Base-by-base conservation (phyloP, 2,888 invertebrate species). In the Dryobotodes eremita region DNA sequence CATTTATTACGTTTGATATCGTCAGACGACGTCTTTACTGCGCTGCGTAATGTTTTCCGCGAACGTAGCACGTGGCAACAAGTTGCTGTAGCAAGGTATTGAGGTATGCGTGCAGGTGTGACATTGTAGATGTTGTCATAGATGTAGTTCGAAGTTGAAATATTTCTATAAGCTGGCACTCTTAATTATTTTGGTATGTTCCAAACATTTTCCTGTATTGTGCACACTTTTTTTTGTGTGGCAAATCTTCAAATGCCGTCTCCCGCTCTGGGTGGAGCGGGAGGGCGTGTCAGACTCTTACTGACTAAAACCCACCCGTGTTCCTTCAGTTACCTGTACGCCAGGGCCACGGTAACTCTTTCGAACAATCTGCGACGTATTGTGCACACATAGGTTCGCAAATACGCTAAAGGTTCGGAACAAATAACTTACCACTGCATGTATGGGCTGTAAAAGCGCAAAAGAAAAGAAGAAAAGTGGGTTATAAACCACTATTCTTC, bases 1-100 rank as follows among this genome's bases (percentile, higher is more conserved):
- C 94, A 91, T 94, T 94, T 95, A 95, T 94, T 94, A 91, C 94
- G 88, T 93, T 92, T 94, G 92, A 93, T 93, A 91, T 86, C 83
- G 75, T 87, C 91, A 90, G 91, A 91, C 82, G 88, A 89, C 86
- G 87, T 89, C 88, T 91, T 88, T 89, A 89, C 84, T 88, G 82
- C 86, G 74, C 86, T 88, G 82, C 86, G 75, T 83, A 76, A 86
- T 71, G 81, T 68, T 50, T 79, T 74, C 75, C 74, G 77, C 77
- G 79, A 85, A 68, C 81, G 74, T 84, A 82, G 86, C 77, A 87
- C 81, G 81, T 89, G 80, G 87, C 91, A 91, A 93, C 91, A 89
- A 92, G 91, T 91, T 89, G 89, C 84, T 86, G 84, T 83, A 82
- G 73, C 81, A 83, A 62, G 69, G 68, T 81, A 80, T 79, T 71